phyloP scores from a whole-genome alignment of 92 coral and sea anemone genomes.

The Porites divaricata region DNA sequence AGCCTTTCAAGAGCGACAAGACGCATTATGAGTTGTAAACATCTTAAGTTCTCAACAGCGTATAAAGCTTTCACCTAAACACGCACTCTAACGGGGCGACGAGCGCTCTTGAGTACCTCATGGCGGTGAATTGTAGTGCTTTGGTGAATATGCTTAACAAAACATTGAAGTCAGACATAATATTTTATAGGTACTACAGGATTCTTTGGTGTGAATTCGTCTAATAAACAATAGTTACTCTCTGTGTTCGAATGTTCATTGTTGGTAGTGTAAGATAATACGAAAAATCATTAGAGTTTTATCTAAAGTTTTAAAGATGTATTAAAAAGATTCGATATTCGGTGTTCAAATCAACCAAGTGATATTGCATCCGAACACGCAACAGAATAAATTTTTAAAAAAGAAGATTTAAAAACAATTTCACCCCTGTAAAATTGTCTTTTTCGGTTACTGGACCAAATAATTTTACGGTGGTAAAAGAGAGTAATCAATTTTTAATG shows the following conservation, averaged over 20 bases:
- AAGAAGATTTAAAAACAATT: conserved; percentile 20
- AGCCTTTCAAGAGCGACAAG: conserved; percentile 26
- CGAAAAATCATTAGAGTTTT: not conserved
- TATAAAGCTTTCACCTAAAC: conserved; percentile 20
- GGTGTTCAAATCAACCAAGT: no score
- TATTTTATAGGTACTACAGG: not conserved
- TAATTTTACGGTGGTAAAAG: conserved; percentile 16
- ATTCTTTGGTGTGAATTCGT: conserved; percentile 14
- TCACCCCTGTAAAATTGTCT: not conserved
- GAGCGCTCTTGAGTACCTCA: conserved; percentile 32
- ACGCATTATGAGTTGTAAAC: conserved; percentile 30
- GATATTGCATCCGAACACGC: not conserved
- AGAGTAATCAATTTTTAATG: conserved; percentile 40
- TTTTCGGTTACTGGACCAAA: not conserved
- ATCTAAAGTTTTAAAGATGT: not conserved
- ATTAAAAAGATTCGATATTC: not conserved
- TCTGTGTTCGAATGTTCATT: conserved; percentile 13
- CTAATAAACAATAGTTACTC: conserved; percentile 26
- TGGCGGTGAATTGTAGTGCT: conserved; percentile 29
- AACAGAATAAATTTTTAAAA: not conserved
- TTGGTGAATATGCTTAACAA: conserved; percentile 22
- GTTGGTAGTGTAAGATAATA: not conserved
- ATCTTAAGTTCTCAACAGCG: conserved; percentile 47
- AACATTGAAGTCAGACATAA: conserved; percentile 21
- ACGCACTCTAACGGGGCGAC: conserved; percentile 16